Evolutionary conservation across 2,797 vertebrate species (phyloP), one percentile per base, ranked within the genome.

Genomic region (Phoeniculus purpureus): DNA sequence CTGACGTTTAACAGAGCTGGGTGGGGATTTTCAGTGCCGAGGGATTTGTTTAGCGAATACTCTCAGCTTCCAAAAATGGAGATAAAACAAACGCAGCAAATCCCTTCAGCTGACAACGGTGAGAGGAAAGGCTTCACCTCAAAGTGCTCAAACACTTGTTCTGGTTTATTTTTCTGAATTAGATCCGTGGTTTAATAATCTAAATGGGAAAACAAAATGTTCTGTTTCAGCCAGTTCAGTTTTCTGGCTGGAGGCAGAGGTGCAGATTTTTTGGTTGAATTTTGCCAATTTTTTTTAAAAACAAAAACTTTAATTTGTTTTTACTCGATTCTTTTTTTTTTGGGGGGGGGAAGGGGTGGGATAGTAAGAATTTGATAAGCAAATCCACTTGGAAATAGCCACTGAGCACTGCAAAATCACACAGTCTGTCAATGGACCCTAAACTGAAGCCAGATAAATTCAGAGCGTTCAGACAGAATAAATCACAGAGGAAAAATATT

Each of bases 21-120:
- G 58, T 7, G 31, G 32, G 56, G 10, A 32, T 89, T 88, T 64
- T 48, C 59, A 51, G 1, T 15, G 66, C 58, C 5, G 2, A 79
- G 55, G 40, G 29, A 51, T 77, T 89, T 26, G 10, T 56, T 27
- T 31, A 77, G 51, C 64, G 74, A 75, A 21, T 2, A 68, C 56
- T 16, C 71, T 77, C 60, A 60, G 64, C 67, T 71, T 67, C 72
- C 83, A 89, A 55, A 92, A 85, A 55, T 11, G 20, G 81, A 85
- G 58, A 45, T 55, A 54, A 86, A 92, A 27, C 34, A 78, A 90
- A 37, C 15, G 60, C 81, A 94, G 48, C 74, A 81, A 79, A 88
- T 65, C 67, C 26, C 40, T 25, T 40, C 66, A 25, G 7, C 75
- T 82, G 88, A 47, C 83, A 91, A 29, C 1, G 67, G 37, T 3